Conservation (phyloP, 23 tunicate species). For the Halocynthia aurantium region DNA sequence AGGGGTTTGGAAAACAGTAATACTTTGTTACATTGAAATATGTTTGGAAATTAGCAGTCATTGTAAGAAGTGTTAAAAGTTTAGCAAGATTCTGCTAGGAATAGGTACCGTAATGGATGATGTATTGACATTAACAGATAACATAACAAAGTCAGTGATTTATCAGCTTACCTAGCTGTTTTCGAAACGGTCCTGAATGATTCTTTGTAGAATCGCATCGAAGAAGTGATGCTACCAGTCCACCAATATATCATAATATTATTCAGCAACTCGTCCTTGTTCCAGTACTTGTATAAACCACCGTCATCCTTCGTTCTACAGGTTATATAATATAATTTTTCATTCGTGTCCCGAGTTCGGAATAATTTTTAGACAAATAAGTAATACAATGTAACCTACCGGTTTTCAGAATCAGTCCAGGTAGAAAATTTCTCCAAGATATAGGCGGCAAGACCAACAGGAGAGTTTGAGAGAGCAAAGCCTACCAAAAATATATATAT, state of each 20-base stretch:
- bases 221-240: constrained; percentile 67
- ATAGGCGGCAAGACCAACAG: constrained; percentile 87
- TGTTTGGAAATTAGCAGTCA: too few species aligned
- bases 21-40: too few species aligned
- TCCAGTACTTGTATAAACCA: constrained; percentile 48
- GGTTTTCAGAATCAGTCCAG: constrained; percentile 58
- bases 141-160: too few species aligned
- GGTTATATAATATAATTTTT: not conserved
- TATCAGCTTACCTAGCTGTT: not conserved
- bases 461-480: constrained; percentile 79
- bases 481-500: constrained; percentile 20
- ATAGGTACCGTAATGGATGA: too few species aligned
- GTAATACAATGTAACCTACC: constrained; percentile 19
- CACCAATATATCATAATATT: constrained; percentile 93
- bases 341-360: not conserved
- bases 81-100: too few species aligned
- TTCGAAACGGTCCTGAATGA: not conserved
- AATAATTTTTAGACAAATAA: not conserved
- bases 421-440: constrained; percentile 83
- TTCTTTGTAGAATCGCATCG: constrained; percentile 79
- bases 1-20: too few species aligned
- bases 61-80: too few species aligned
- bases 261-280: constrained; percentile 54
- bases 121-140: too few species aligned
- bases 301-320: constrained; percentile 56